Evolutionary conservation across 2,888 invertebrate species (phyloP), one percentile per base, ranked within the genome.

Genomic region (Anodontia alba): DNA sequence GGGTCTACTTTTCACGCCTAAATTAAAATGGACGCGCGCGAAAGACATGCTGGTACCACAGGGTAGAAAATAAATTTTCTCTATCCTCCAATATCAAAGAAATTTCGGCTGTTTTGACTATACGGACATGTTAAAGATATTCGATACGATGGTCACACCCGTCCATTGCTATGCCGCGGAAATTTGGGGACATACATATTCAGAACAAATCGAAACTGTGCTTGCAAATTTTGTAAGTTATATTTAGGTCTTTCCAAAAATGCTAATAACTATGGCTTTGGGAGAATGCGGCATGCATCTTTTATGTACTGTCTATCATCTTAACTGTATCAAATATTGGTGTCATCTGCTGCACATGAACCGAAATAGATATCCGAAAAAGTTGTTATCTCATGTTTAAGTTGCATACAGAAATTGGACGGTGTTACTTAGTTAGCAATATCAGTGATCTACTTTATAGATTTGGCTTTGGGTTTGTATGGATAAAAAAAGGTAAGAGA

Each of bases 291-390:
- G 75, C 17, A 29, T 67, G 46, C 15, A 42, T 29, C 36, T 42
- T 20, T n/a, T 49, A 7, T 75, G 49, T n/a, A 33, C n/a, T 12
- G 43, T 46, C 20, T 75, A 75, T 49, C 49, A 36, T 23, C 17
- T 7, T 3, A 67, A 68, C 10, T 75, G 75, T 31, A 67, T 67
- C 3, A 75, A 75, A 49, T 75, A 33, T 49, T 75, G 75, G 75
- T 49, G 68, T 33, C 29, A 68, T 23, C 23, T 75, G 33, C 17
- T 68, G 10, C 33, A 49, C 23, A 75, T 75, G 67, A 43, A 38
- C 1, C 42, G 29, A 33, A 38, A 75, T 29, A 67, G 75, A 36
- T 75, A 75, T 33, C 75, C 67, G n/a, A 33, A 43, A 29, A 49
- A 66, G 42, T 66, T 62, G 66, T 31, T 51, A 75, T 46, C 12